Evolutionary conservation across 2,113 vertebrate genomes (phyloP).

Genomic region (Oryzias woworae): DNA sequence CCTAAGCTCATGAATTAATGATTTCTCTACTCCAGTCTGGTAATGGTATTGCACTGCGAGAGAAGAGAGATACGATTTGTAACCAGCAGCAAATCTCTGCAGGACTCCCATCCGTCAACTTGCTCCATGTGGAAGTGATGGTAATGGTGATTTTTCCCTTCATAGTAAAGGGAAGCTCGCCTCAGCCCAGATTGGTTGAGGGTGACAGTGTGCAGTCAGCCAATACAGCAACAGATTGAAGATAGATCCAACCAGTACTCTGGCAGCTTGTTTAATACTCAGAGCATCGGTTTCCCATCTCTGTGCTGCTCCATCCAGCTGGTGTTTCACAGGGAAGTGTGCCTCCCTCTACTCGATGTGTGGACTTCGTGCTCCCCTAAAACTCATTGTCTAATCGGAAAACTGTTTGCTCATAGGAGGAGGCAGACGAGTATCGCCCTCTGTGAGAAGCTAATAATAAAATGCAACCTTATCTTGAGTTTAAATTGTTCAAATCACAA

Average conservation of each 20-base stretch:
- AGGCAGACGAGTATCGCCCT: slow-evolving; percentile 1
- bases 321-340: slow-evolving; percentile 12
- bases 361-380: neutral
- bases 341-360: slow-evolving; percentile 1
- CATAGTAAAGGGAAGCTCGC: slow-evolving; percentile 38
- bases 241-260: slow-evolving; percentile 41
- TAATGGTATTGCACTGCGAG: slow-evolving; percentile 35
- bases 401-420: neutral
- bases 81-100: neutral
- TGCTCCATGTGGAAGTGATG: slow-evolving; percentile 12
- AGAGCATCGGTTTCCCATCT: slow-evolving; percentile 22
- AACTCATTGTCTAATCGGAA: no score
- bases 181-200: slow-evolving; percentile 46
- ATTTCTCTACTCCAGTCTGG: slow-evolving; percentile 24
- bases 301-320: slow-evolving; percentile 14
- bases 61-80: slow-evolving; percentile 13
- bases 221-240: slow-evolving; percentile 46
- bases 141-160: slow-evolving; percentile 17
- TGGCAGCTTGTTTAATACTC: slow-evolving; percentile 54
- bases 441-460: neutral
- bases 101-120: slow-evolving; percentile 26
- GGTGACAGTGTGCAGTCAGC: slow-evolving; percentile 46
- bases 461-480: neutral
- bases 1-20: slow-evolving; percentile 54
- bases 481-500: slow-evolving; percentile 14